Evolutionary conservation across 2,888 invertebrate species (phyloP).

Genomic region (Trachelus iudaicus): DNA sequence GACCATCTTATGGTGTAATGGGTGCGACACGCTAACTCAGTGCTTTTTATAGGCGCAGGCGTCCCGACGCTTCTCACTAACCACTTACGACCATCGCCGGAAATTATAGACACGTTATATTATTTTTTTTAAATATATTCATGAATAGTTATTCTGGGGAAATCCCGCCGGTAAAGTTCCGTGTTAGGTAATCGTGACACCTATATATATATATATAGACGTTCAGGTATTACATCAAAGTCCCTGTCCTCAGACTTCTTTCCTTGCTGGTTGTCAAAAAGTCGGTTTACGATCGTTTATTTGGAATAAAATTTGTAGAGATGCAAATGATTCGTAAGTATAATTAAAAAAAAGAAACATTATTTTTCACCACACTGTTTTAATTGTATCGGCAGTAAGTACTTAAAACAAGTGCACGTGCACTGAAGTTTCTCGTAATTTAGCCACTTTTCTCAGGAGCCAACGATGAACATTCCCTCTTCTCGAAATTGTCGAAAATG

Average conservation of each 20-base stretch:
- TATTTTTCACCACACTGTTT: background rate
- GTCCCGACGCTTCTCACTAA: background rate
- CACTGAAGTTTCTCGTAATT: background rate
- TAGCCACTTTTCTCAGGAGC: background rate
- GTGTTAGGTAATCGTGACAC: background rate
- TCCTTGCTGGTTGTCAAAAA: background rate
- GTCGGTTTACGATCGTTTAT: too few relatives aligned
- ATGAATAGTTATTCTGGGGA: background rate
- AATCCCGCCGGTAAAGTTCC: background rate
- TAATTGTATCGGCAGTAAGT: background rate
- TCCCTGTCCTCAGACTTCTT: background rate
- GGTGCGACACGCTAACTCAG: background rate
- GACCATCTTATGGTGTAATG: background rate
- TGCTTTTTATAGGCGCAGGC: background rate
- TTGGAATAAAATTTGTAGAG: background rate
- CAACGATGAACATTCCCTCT: background rate
- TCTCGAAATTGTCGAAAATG: background rate
- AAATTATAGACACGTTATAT: background rate
- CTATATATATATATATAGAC: too few relatives aligned
- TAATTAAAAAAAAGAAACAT: too few relatives aligned
- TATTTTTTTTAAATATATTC: background rate
- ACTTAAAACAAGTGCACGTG: background rate
- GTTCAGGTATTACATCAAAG: too few relatives aligned
- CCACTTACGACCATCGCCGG: background rate
- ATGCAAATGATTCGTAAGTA: background rate